Evolutionary conservation across 2,888 invertebrate species (phyloP), one percentile per base, ranked within the genome.

Genomic region (Tineola bisselliella): DNA sequence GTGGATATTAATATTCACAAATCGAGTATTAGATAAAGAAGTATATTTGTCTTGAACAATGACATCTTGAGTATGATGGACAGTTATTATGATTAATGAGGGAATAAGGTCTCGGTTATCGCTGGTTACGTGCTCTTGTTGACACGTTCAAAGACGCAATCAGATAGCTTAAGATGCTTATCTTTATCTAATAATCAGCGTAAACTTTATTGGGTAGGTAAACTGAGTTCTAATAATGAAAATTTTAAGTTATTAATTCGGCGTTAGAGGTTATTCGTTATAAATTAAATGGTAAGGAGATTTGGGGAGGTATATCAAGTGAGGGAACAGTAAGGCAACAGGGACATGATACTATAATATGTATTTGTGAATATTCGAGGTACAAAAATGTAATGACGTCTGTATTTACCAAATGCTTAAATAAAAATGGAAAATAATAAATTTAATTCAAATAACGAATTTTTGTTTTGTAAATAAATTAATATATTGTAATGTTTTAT

Each of bases 1-100:
- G 2, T 25, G 2, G 1, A 25, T 8, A 25, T 12, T 54, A 54
- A 25, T 54, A 25, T 25, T 54, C 54, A 13, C 48, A 48, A 48
- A 48, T 54, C 54, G 54, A 54, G 54, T 54, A 25, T 17, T n/a
- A 54, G 54, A 54, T 54, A 54, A n/a, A n/a, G n/a, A n/a, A n/a
- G 18, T 52, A 52, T 25, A 54, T 54, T 54, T 12, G 25, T 54
- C 54, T 54, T 54, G 25, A 54, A 54, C 54, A 54, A 25, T 54
- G 54, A 25, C 54, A 54, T 11, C 3, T 6, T 54, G 25, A 25
- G 25, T 25, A 25, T 25, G 54, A 54, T 54, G 54, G 54, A 54
- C 54, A 54, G 54, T 54, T 54, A 54, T 54, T 54, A 18, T 54
- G 54, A 54, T 54, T 25, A 25, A 54, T 54, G 54, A 48, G 48